These are phyloP conservation scores for Neoaliturus tenellus DNA, from an alignment of 2,888 invertebrate genomes.

Conservation along the genomic window DNA sequence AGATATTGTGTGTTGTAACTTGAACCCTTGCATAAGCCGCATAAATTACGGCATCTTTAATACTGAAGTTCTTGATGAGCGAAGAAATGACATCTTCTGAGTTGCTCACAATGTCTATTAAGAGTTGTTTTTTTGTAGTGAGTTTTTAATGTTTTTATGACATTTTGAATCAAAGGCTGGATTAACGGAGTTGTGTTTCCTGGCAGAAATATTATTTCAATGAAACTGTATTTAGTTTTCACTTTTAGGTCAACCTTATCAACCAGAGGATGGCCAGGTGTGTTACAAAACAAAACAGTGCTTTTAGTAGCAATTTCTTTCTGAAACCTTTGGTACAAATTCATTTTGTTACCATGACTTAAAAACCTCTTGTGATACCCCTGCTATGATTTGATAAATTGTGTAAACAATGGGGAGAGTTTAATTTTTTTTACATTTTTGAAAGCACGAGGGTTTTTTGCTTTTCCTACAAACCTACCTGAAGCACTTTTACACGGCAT, in stretches of 20 bases:
- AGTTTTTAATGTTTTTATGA: not conserved
- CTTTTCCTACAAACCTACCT: not conserved
- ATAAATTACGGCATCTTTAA: slow-evolving; percentile 8
- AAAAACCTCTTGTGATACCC: not conserved
- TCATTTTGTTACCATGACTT: not conserved
- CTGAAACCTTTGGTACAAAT: not conserved
- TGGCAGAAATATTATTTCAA: slow-evolving; percentile 10
- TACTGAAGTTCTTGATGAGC: not conserved
- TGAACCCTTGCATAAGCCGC: not conserved
- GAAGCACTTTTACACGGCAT: slow-evolving; percentile 19
- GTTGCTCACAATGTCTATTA: not conserved
- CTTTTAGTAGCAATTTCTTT: not conserved
- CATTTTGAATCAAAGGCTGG: not conserved
- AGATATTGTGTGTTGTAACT: not conserved
- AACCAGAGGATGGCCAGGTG: no score
- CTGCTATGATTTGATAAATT: not conserved
- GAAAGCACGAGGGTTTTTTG: not conserved
- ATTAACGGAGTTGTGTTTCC: not conserved
- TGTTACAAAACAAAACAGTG: not conserved
- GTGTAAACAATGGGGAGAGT: slow-evolving; percentile 5
- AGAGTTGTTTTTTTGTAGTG: not conserved
- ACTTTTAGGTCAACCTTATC: not conserved
- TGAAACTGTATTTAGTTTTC: not conserved
- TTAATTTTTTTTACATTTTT: not conserved
- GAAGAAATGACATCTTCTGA: not conserved